phyloP scores from a whole-genome alignment of 2,888 invertebrate species.

The Amblyjoppa proteus region DNA sequence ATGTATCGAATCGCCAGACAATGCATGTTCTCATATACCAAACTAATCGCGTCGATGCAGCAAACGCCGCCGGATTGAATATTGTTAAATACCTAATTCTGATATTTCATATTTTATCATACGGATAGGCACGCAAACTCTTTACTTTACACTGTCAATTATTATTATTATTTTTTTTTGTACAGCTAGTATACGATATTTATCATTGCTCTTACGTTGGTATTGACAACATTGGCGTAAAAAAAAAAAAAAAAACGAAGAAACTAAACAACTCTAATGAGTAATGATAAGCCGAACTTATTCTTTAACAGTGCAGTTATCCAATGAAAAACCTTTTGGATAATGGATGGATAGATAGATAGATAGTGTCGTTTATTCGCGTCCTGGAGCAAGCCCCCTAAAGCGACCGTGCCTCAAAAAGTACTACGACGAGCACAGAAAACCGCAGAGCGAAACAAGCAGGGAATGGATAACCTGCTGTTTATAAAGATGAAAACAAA shows the following conservation, averaged over 20 bases:
- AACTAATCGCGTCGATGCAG: constrained; percentile 52
- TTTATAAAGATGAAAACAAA: not conserved
- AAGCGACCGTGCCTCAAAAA: too few relatives aligned
- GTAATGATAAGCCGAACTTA: not conserved
- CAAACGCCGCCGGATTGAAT: constrained; percentile 5
- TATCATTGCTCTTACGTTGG: too few relatives aligned
- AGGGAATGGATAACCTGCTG: too few relatives aligned
- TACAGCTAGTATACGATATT: not conserved
- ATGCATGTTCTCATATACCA: constrained; percentile 13
- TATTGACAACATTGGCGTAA: not conserved
- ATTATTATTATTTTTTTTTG: not conserved
- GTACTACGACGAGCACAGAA: too few relatives aligned
- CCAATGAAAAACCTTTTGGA: too few relatives aligned
- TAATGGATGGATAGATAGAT: too few relatives aligned
- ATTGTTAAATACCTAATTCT: constrained; percentile 13
- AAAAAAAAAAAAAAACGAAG: too few relatives aligned
- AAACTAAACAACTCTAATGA: not conserved
- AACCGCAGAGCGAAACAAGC: too few relatives aligned
- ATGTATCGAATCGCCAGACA: constrained; percentile 44
- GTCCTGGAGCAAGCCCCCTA: too few relatives aligned
- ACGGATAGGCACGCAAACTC: not conserved
- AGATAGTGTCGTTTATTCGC: too few relatives aligned
- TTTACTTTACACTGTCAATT: not conserved
- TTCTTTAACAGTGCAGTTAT: not conserved
- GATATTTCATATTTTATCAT: not conserved